Conservation (phyloP, 2,888 invertebrate genomes). For the Chrysotoxum bicinctum region DNA sequence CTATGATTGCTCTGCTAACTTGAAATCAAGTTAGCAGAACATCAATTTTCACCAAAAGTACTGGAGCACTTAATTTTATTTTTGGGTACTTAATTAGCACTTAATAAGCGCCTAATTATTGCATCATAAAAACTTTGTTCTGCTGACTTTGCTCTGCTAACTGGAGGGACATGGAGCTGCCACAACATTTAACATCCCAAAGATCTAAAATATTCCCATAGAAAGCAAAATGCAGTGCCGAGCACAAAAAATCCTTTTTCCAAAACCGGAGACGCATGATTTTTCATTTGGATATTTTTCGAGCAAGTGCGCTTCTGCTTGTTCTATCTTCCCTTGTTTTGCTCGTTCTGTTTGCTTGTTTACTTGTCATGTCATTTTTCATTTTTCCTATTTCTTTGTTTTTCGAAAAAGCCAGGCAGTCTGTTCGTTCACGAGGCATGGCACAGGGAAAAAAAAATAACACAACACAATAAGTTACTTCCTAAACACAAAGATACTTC, state of each 20-base stretch:
- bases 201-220: constrained; percentile 9
- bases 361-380: constrained; percentile 54
- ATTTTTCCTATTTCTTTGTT: too few relatives aligned
- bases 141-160: too few relatives aligned
- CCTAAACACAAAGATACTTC: background rate
- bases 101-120: too few relatives aligned
- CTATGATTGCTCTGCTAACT: too few relatives aligned
- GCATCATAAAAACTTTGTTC: too few relatives aligned
- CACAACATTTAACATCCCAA: background rate
- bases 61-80: too few relatives aligned
- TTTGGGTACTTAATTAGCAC: too few relatives aligned
- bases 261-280: constrained; percentile 54
- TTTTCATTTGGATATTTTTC: constrained; percentile 60
- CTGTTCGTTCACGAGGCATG: background rate
- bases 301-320: constrained; percentile 43
- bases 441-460: background rate
- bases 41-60: too few relatives aligned
- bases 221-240: background rate
- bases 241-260: constrained; percentile 8
- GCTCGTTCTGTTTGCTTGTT: constrained; percentile 5
- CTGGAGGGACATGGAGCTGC: background rate
- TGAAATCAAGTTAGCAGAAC: too few relatives aligned
- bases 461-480: background rate
- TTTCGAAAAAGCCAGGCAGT: constrained; percentile 13
- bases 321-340: background rate